Evolutionary conservation across 2,113 vertebrate genomes (phyloP).

Genomic region (Empidonax traillii): DNA sequence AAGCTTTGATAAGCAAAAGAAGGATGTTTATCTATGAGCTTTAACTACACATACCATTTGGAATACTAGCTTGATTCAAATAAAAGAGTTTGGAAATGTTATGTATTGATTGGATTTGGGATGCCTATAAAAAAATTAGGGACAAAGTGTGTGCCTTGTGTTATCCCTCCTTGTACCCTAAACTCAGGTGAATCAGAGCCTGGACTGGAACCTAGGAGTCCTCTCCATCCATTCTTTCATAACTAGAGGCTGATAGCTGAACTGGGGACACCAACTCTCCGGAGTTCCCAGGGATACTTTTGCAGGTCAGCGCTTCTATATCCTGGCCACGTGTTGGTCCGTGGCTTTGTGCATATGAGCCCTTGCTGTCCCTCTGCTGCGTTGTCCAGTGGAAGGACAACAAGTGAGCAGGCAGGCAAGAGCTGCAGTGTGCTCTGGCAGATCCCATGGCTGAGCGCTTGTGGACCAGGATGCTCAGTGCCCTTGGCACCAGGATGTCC

Average conservation of each 20-base stretch:
- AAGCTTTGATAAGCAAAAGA: background rate
- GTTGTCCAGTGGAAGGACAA: background rate
- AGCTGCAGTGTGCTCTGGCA: rapidly evolving
- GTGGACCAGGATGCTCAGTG: rapidly evolving
- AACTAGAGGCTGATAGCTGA: background rate
- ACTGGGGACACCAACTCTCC: background rate
- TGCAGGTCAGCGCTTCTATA: background rate
- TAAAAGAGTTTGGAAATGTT: background rate
- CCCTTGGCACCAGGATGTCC: rapidly evolving
- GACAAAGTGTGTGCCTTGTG: background rate
- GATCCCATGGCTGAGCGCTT: rapidly evolving
- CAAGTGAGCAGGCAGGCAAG: rapidly evolving
- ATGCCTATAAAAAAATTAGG: background rate
- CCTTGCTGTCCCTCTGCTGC: rapidly evolving
- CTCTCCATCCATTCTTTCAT: background rate
- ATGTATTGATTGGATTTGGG: background rate
- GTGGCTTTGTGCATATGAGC: rapidly evolving
- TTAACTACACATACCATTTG: background rate
- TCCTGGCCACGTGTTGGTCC: rapidly evolving
- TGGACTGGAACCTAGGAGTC: background rate
- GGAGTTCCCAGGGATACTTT: background rate
- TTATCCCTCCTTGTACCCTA: background rate
- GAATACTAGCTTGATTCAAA: background rate
- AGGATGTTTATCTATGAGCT: background rate
- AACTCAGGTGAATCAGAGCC: rapidly evolving